Base-by-base conservation (phyloP, 2,888 invertebrate genomes). In the Andrena bucephala region DNA sequence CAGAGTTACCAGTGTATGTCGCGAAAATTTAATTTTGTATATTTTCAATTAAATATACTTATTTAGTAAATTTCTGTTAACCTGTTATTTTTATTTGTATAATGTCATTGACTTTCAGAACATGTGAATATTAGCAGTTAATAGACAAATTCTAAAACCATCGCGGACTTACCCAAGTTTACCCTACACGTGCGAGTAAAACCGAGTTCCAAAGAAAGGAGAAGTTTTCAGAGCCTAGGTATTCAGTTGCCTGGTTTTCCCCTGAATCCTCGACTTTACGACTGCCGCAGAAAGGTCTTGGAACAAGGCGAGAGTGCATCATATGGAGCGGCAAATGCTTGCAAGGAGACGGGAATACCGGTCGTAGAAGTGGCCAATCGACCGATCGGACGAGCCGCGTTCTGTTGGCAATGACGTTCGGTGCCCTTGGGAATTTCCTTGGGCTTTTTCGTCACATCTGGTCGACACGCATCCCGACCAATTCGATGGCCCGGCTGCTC, bases 341-440 rank as follows among this genome's bases (percentile, higher is more conserved):
- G 24, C 13, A 42, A 54, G 57, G 13, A 31, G 16, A 70, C 16
- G 54, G 68, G 54, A 68, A 68, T 24, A 5, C 75, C 31, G 48
- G 42, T 16, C 48, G n/a, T 31, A 59, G 70, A 69, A 57, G 8
- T n/a, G 66, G 42, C 27, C 27, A 29, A 4, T n/a, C 48, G 6
- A 20, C 20, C 52, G n/a, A 52, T 20, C 52, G 52, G 7, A 20
- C 8, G 4, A 16, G 42, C 42, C 42, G 16, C 48, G 24, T 31
- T 50, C 73, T 65, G 57, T 31, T 2, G 8, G 81, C 66, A 59
- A 70, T 79, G 81, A 68, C 76, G 81, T 72, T 73, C 83, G 80
- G 73, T 79, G 83, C 87, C 87, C 85, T 86, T 88, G 93, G 92
- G 92, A 89, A 91, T 92, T 92, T 91, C 86, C 90, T 92, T 82